Conservation (phyloP, 2,888 invertebrate species). For the Alentia gelatinosa region DNA sequence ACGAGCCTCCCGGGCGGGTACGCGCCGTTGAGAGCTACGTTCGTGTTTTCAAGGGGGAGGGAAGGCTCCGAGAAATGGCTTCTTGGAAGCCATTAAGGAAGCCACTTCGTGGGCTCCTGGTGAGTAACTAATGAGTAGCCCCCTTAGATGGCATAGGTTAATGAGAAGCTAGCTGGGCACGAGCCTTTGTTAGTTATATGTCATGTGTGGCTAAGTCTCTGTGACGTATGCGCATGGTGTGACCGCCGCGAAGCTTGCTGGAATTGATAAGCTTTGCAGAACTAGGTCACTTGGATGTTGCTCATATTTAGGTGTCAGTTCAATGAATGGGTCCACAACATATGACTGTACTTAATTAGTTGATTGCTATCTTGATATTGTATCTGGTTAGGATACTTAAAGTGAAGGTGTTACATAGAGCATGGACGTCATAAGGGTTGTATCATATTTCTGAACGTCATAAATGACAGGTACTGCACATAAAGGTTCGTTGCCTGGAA, state of each 20-base stretch:
- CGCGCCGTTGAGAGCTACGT: not conserved
- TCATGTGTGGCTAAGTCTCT: not conserved
- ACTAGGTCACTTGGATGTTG: not conserved
- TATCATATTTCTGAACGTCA: no score
- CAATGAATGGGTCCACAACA: not conserved
- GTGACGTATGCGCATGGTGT: slow-evolving; percentile 18
- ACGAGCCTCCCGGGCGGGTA: not conserved
- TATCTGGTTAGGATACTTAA: no score
- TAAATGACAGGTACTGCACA: no score
- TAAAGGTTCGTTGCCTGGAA: no score
- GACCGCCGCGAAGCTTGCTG: not conserved
- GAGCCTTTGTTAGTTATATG: slow-evolving; percentile 9
- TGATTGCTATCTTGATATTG: not conserved
- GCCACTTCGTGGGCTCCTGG: not conserved
- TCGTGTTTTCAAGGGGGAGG: not conserved
- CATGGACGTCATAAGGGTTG: no score
- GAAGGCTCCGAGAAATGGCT: not conserved
- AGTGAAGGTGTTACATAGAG: no score
- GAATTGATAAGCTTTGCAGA: not conserved
- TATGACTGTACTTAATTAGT: not conserved
- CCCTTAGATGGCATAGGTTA: slow-evolving; percentile 16
- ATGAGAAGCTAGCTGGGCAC: not conserved
- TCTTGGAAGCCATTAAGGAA: not conserved
- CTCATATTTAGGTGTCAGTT: not conserved
- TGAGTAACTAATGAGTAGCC: slow-evolving; percentile 25